Conservation (phyloP, 2,888 invertebrate species). For the Caenorhabditis virilis region DNA sequence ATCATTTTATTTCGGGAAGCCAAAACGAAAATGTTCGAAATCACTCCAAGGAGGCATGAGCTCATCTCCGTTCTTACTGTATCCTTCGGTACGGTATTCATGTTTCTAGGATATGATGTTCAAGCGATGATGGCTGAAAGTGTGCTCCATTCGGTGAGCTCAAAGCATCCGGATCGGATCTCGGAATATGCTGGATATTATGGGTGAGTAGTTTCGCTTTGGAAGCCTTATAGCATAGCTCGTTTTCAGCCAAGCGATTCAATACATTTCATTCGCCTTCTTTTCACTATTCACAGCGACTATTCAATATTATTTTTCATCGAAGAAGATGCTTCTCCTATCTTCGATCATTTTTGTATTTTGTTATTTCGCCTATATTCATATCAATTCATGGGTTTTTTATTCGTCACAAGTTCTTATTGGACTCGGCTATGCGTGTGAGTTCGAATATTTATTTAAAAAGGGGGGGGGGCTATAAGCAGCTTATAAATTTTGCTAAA, state of each 20-base stretch:
- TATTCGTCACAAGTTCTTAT: slow-evolving; percentile 33
- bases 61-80: slow-evolving; percentile 35
- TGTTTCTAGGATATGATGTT: slow-evolving; percentile 42
- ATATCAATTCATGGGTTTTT: slow-evolving; percentile 31
- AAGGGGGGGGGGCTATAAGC: no score
- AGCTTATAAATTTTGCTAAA: no score
- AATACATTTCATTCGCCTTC: slow-evolving; percentile 40
- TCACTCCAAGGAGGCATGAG: slow-evolving; percentile 38
- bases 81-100: slow-evolving; percentile 34
- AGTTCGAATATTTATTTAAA: no score
- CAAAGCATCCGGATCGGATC: slow-evolving; percentile 27
- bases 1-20: no score
- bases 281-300: slow-evolving; percentile 43
- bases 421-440: slow-evolving; percentile 44
- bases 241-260: slow-evolving; percentile 41
- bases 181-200: slow-evolving; percentile 44
- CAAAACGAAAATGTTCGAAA: slow-evolving; percentile 18
- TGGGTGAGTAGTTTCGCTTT: slow-evolving; percentile 27
- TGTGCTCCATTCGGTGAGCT: slow-evolving; percentile 37
- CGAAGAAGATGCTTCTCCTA: slow-evolving; percentile 28
- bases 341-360: slow-evolving; percentile 17
- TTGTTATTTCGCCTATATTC: slow-evolving; percentile 32
- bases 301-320: slow-evolving; percentile 32
- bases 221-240: neutral
- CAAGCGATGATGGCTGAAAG: slow-evolving; percentile 41